Evolutionary conservation across 30 jellyfish, hydroid and myxozoan species (phyloP).

Genomic region (Pelagia noctiluca): DNA sequence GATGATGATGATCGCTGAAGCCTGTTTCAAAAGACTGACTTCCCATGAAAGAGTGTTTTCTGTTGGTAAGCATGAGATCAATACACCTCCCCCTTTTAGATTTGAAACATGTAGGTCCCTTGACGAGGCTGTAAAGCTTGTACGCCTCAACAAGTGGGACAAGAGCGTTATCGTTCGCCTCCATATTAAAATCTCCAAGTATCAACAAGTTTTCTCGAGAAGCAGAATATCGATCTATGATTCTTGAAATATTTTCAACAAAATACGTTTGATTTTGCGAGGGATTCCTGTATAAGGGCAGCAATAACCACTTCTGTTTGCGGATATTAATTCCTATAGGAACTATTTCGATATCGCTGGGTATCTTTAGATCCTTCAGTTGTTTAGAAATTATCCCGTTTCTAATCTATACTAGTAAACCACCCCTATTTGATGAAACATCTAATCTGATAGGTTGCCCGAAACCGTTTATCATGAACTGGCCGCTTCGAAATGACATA

Average conservation of each 20-base stretch:
- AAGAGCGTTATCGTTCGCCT: neutral
- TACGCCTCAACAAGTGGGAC: conserved; percentile 16
- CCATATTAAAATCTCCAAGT: no score
- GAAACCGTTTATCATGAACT: conserved; percentile 51
- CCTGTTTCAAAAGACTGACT: no score
- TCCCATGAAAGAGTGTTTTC: no score
- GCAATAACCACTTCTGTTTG: conserved; percentile 22
- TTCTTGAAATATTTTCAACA: neutral
- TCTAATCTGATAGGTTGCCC: conserved; percentile 47
- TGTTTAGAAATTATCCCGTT: conserved; percentile 36
- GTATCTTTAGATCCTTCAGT: conserved; percentile 30
- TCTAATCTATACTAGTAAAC: conserved; percentile 25
- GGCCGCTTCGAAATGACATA: conserved; percentile 40
- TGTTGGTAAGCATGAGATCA: no score
- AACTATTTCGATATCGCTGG: conserved; percentile 37
- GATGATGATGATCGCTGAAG: no score
- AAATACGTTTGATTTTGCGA: conserved; percentile 4
- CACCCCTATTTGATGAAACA: conserved; percentile 38
- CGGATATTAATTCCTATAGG: no score
- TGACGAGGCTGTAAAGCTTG: no score
- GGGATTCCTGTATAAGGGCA: conserved; percentile 11
- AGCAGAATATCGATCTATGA: no score
- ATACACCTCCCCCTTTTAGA: no score
- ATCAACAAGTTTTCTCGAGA: conserved; percentile 31
- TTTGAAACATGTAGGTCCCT: no score